Percentiles rank a stretch among this genome's conserved stretches.
Conservation (phyloP, 2,113 vertebrate species). For the Charadrius vociferus region DNA sequence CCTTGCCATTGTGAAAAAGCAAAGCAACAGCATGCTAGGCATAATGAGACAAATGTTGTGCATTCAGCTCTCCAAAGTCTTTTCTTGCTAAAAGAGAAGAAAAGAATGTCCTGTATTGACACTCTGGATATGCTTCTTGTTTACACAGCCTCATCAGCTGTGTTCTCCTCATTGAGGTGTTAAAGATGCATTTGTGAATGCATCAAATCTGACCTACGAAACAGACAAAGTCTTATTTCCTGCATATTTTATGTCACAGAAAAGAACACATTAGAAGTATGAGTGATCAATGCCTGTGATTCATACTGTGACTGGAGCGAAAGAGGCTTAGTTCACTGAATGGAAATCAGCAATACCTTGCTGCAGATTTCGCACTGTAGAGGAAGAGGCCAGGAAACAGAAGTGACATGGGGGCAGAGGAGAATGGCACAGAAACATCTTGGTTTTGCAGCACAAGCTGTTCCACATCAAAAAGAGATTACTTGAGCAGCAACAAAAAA, state of each 20-base stretch:
- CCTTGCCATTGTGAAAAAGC: constrained; percentile 28
- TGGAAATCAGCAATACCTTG: not conserved
- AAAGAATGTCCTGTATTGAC: not conserved
- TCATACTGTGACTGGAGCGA: not conserved
- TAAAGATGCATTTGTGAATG: not conserved
- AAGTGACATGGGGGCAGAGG: not conserved
- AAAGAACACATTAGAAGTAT: not conserved
- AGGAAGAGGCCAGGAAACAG: not conserved
- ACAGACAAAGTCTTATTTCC: not conserved
- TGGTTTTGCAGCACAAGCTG: not conserved
- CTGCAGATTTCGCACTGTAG: not conserved
- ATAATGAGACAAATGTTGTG: constrained; percentile 29
- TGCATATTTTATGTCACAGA: not conserved
- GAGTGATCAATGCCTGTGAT: not conserved
- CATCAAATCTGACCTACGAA: not conserved
- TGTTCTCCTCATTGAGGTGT: not conserved
- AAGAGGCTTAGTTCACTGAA: not conserved
- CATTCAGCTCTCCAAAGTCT: not conserved
- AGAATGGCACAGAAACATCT: not conserved
- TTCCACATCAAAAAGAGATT: not conserved
- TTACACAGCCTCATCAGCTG: not conserved
- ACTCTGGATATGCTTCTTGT: not conserved
- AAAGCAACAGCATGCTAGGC: constrained; percentile 10
- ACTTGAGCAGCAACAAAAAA: not conserved
- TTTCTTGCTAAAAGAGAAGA: constrained; percentile 22